A percentile compares a stretch with the other conserved stretches of the same genome.
Conservation (phyloP, 2,113 vertebrate species). For the Ovis canadensis region DNA sequence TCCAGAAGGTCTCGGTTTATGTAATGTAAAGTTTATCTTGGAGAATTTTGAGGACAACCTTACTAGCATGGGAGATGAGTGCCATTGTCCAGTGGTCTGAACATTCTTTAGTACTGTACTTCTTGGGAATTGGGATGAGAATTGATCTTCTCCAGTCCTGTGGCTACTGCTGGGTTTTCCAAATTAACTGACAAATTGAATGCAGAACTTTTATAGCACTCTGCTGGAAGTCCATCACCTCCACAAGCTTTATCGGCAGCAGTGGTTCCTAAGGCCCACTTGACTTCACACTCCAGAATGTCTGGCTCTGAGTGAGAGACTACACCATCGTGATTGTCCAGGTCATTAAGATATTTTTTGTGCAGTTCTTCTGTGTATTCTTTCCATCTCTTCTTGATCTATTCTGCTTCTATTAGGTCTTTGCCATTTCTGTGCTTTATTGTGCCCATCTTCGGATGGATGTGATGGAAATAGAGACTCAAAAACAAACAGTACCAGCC, state of each 20-base stretch:
- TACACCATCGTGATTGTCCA: background rate
- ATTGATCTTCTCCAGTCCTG: background rate
- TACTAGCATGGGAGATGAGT: background rate
- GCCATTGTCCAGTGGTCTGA: background rate
- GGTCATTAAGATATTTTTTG: background rate
- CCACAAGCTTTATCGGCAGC: background rate
- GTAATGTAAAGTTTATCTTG: background rate
- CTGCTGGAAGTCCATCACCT: background rate
- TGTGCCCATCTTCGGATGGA: background rate
- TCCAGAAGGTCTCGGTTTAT: background rate
- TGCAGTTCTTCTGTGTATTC: background rate
- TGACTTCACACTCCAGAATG: background rate
- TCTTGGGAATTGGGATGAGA: background rate
- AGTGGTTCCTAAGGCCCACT: background rate
- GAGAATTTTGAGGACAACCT: background rate
- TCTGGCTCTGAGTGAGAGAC: background rate
- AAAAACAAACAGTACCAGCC: background rate
- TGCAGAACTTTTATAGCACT: background rate
- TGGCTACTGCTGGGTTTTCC: background rate
- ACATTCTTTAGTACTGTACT: background rate
- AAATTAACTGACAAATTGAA: background rate
- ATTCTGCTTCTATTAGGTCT: background rate
- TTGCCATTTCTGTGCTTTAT: background rate
- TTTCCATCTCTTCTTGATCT: background rate
- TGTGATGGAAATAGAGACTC: background rate